Evolutionary conservation across 2,888 invertebrate genomes (phyloP).

Genomic region (Chrysina gloriosa): DNA sequence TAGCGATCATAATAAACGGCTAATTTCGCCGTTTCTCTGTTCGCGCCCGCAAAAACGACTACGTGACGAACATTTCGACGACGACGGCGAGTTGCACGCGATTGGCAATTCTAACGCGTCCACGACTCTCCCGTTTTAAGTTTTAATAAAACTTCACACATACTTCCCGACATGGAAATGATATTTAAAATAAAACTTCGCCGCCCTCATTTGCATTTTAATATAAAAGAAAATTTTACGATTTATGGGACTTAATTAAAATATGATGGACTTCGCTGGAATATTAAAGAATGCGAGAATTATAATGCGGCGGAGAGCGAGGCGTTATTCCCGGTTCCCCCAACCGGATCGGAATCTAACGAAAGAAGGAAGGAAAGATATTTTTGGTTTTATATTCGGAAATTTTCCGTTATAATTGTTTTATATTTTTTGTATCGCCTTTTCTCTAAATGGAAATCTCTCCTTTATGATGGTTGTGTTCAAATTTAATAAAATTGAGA

Average conservation of each 20-base stretch:
- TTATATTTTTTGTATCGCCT: no score
- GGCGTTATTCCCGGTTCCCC: no score
- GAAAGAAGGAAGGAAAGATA: no score
- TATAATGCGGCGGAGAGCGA: no score
- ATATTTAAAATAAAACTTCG: slow-evolving; percentile 46
- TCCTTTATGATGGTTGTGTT: no score
- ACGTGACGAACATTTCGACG: slow-evolving; percentile 29
- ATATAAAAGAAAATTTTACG: slow-evolving; percentile 48
- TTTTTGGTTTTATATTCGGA: no score
- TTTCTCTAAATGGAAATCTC: no score
- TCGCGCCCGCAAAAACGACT: slow-evolving; percentile 6
- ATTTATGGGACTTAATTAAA: slow-evolving; percentile 50
- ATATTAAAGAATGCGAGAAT: slow-evolving; percentile 43
- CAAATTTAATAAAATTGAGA: no score
- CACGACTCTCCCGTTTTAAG: not conserved
- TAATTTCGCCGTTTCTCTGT: not conserved
- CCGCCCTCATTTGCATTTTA: slow-evolving; percentile 48
- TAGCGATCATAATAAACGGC: not conserved
- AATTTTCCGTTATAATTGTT: no score
- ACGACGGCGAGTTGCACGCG: slow-evolving; percentile 9
- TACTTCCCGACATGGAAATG: slow-evolving; percentile 47
- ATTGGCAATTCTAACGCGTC: slow-evolving; percentile 23
- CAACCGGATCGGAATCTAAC: no score
- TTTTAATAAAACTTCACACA: slow-evolving; percentile 45
- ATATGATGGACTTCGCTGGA: slow-evolving; percentile 45